Conservation (phyloP, 1,140 invertebrate species). For the Temnothorax nylanderi region DNA sequence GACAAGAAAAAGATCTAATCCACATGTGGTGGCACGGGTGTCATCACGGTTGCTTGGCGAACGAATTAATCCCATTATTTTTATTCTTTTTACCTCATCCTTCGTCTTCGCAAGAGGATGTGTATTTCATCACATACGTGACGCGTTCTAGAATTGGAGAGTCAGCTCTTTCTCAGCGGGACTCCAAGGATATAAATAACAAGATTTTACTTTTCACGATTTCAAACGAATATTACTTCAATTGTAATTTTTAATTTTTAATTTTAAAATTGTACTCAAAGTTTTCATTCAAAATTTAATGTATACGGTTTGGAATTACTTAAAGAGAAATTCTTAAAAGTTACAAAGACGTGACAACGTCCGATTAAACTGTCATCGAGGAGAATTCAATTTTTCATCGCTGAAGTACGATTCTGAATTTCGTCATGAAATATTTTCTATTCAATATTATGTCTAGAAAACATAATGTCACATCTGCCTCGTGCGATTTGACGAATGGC, state of each 20-base stretch:
- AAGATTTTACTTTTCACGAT: neutral
- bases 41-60: slow-evolving; percentile 55
- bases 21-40: slow-evolving; percentile 38
- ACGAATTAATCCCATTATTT: slow-evolving; percentile 75
- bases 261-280: neutral
- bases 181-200: neutral
- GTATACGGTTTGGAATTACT: neutral
- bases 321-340: neutral
- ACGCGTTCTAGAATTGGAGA: neutral
- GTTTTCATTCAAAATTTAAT: slow-evolving; percentile 1
- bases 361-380: neutral
- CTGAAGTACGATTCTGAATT: neutral
- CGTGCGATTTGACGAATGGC: slow-evolving; percentile 47
- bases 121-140: slow-evolving; percentile 9
- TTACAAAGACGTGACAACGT: neutral
- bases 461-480: slow-evolving; percentile 55
- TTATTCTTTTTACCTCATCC: slow-evolving; percentile 42
- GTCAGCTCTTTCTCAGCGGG: neutral
- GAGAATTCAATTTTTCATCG: neutral
- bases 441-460: slow-evolving; percentile 54
- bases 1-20: slow-evolving; percentile 53
- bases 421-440: neutral
- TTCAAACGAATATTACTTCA: neutral
- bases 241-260: neutral
- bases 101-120: neutral